Conservation (phyloP, 2,888 invertebrate genomes). For the Caenorhabditis afra region DNA sequence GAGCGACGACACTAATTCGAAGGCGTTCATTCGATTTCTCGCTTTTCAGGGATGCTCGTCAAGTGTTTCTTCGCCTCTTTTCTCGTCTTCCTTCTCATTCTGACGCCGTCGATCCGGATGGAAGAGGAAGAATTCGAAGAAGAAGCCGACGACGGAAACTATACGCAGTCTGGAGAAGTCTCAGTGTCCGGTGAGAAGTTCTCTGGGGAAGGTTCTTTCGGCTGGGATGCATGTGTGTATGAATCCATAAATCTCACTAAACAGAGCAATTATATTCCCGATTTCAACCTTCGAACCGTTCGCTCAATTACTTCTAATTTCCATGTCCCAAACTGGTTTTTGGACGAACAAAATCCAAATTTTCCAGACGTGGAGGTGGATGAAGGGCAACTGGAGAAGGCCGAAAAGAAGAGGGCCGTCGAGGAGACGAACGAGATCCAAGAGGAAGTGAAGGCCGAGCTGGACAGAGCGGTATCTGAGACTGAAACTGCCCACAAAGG, state of each 20-base stretch:
- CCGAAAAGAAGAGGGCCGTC: slow-evolving; percentile 43
- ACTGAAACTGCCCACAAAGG: background rate
- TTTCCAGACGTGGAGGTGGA: slow-evolving; percentile 29
- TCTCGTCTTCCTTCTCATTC: slow-evolving; percentile 9
- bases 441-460: slow-evolving; percentile 56
- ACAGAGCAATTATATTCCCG: slow-evolving; percentile 22
- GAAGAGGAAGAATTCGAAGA: slow-evolving; percentile 32
- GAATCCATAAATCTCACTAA: background rate
- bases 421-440: slow-evolving; percentile 46
- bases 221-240: too few species aligned
- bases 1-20: background rate
- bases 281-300: slow-evolving; percentile 28
- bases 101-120: slow-evolving; percentile 34
- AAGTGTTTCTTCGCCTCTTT: slow-evolving; percentile 5
- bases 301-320: slow-evolving; percentile 6
- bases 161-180: slow-evolving; percentile 45
- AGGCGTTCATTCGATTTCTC: background rate
- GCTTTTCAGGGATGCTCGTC: slow-evolving; percentile 15
- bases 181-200: slow-evolving; percentile 37
- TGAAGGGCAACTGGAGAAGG: slow-evolving; percentile 12
- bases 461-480: slow-evolving; percentile 49
- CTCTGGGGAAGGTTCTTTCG: background rate
- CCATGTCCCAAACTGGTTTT: slow-evolving; percentile 13
- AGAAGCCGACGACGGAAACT: slow-evolving; percentile 18
- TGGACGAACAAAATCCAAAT: background rate